These are phyloP conservation scores for Corapipo altera DNA, from an alignment of 2,113 vertebrate genomes.

Conservation along the genomic window DNA sequence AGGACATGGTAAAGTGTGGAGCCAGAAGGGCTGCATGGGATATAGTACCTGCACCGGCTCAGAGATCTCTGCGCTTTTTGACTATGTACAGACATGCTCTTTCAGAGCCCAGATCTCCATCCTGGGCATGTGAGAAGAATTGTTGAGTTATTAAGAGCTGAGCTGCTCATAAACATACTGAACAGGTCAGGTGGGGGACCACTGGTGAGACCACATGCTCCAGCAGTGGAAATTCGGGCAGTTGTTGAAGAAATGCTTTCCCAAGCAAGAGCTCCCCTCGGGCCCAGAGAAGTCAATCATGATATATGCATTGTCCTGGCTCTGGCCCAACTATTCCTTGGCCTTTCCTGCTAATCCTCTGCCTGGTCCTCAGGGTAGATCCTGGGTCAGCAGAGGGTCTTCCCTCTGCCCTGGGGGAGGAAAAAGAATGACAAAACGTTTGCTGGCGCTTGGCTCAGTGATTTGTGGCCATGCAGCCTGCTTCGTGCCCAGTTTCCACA, in stretches of 20 bases:
- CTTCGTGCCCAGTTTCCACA: background rate
- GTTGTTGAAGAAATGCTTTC: background rate
- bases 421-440: fast-evolving
- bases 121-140: background rate
- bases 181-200: background rate
- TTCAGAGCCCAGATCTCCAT: background rate
- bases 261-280: background rate
- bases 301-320: background rate
- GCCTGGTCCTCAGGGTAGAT: background rate
- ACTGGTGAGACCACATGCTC: background rate
- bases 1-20: fast-evolving
- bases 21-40: fast-evolving
- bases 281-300: background rate
- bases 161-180: background rate
- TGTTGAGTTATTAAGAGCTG: background rate
- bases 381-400: background rate
- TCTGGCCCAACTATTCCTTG: slow-evolving; percentile 12
- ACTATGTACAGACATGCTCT: fast-evolving
- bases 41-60: background rate
- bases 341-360: background rate
- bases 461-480: background rate
- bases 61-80: background rate
- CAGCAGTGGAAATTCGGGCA: fast-evolving
- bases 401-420: fast-evolving
- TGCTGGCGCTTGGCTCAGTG: fast-evolving